Percentiles rank a stretch among this genome's conserved stretches.
Evolutionary conservation across 2,797 vertebrate species (phyloP).

Genomic region (Naso thynnoides): DNA sequence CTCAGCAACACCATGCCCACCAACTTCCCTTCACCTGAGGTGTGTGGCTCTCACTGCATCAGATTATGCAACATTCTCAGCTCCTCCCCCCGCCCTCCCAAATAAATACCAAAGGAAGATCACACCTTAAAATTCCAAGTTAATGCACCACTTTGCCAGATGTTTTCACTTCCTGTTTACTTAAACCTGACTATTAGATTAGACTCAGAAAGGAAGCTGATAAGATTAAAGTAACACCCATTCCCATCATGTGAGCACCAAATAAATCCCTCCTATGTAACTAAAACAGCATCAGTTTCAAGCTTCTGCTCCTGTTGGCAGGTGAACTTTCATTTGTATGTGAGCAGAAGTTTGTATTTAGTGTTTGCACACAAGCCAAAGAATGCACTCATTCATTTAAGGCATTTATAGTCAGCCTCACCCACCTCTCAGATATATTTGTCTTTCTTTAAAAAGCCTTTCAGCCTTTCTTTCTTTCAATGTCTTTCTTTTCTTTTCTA

Average conservation of each 20-base stretch:
- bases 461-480: neutral
- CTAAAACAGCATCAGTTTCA: no score
- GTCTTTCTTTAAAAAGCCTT: neutral
- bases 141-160: constrained; percentile 17
- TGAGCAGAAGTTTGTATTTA: constrained; percentile 19
- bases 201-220: constrained; percentile 25
- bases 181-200: constrained; percentile 23
- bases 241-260: constrained; percentile 35
- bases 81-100: neutral
- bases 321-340: constrained; percentile 9
- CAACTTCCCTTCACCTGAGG: constrained; percentile 93
- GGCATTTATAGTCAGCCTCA: neutral
- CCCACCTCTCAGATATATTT: neutral
- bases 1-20: constrained; percentile 81
- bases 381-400: constrained; percentile 24
- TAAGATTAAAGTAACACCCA: constrained; percentile 18
- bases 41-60: no score
- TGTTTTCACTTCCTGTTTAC: constrained; percentile 49
- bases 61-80: no score
- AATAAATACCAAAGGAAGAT: constrained; percentile 21
- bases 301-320: neutral
- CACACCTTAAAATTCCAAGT: constrained; percentile 36
- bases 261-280: no score
- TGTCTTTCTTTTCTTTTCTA: neutral
- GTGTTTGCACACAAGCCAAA: constrained; percentile 4